Evolutionary conservation across 2,888 invertebrate genomes (phyloP).

Genomic region (Erebia ligea): DNA sequence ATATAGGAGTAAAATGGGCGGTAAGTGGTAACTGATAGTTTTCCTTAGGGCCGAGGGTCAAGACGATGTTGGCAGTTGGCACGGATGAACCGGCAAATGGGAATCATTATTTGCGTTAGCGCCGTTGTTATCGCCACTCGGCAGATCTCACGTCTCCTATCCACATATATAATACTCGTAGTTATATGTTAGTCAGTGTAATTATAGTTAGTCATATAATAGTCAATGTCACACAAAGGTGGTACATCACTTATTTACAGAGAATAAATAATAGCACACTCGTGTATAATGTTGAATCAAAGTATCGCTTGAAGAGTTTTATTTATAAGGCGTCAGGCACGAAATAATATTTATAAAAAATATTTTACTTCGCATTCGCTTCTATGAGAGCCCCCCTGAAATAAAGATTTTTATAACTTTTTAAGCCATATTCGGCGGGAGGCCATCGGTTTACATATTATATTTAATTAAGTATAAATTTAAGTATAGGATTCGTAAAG

Average conservation of each 20-base stretch:
- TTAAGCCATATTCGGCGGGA: too few species aligned
- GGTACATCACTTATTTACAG: neutral
- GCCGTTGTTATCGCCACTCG: slow-evolving; percentile 58
- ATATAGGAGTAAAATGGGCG: neutral
- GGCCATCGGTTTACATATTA: too few species aligned
- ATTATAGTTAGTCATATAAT: neutral
- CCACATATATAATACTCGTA: slow-evolving; percentile 44
- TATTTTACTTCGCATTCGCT: too few species aligned
- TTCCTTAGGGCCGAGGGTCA: slow-evolving; percentile 30
- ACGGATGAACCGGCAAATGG: slow-evolving; percentile 62
- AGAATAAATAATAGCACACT: neutral
- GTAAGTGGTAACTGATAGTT: neutral
- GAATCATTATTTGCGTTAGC: slow-evolving; percentile 56
- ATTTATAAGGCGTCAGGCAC: too few species aligned
- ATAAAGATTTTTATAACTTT: too few species aligned
- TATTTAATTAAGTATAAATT: too few species aligned
- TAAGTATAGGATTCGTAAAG: neutral
- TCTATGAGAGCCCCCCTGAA: too few species aligned
- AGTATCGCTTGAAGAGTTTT: neutral
- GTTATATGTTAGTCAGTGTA: slow-evolving; percentile 40
- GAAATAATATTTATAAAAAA: too few species aligned
- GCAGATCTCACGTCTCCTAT: slow-evolving; percentile 56
- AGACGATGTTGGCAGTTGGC: slow-evolving; percentile 44
- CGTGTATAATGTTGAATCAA: neutral
- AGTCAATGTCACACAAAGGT: slow-evolving; percentile 41